Conservation (phyloP, 2,113 vertebrate genomes). For the Leuciscus idus region DNA sequence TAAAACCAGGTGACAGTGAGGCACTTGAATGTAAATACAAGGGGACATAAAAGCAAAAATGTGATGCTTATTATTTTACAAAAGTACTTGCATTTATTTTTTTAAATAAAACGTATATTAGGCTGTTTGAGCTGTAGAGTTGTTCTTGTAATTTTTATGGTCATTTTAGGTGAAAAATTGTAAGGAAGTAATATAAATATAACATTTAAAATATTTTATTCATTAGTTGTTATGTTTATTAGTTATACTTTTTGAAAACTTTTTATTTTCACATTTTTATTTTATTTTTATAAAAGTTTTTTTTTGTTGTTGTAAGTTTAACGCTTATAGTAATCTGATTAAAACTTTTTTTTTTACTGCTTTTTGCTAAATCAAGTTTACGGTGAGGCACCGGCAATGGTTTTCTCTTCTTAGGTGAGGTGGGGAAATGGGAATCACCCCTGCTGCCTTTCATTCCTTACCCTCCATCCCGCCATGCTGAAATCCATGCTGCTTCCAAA, state of each 20-base stretch:
- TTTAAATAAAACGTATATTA: background rate
- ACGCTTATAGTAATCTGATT: background rate
- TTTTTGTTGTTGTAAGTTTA: background rate
- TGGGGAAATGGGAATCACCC: constrained; percentile 73
- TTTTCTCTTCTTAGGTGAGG: constrained; percentile 67
- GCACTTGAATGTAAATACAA: background rate
- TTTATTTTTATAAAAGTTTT: background rate
- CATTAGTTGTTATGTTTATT: background rate
- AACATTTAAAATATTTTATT: background rate
- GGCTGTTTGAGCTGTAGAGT: background rate
- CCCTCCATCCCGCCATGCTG: constrained; percentile 72
- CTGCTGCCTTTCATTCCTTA: constrained; percentile 84
- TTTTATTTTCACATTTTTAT: background rate
- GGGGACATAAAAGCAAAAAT: background rate
- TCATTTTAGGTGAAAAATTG: background rate
- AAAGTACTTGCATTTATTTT: background rate
- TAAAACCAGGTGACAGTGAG: background rate
- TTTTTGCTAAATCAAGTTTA: background rate
- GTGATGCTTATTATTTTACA: background rate
- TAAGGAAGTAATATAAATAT: too few species aligned
- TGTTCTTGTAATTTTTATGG: background rate
- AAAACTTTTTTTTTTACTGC: background rate
- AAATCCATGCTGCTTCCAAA: constrained; percentile 65
- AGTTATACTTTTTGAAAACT: background rate
- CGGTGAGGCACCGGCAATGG: background rate